phyloP scores from a whole-genome alignment of 2,797 vertebrate genomes.

The Leuciscus waleckii region DNA sequence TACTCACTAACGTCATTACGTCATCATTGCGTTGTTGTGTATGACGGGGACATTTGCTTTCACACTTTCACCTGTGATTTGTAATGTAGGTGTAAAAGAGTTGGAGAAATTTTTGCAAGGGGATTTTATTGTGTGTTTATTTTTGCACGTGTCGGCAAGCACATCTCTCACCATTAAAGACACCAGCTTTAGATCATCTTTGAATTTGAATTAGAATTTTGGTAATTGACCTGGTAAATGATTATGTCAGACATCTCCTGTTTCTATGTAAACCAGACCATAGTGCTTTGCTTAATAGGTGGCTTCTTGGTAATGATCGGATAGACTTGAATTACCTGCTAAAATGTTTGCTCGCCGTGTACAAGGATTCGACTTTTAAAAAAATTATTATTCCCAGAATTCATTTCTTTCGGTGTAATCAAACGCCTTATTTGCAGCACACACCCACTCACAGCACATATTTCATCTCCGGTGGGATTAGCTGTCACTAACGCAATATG shows the following conservation, averaged over 20 bases:
- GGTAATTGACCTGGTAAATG: conserved; percentile 41
- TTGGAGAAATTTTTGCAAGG: not conserved
- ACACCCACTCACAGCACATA: conserved; percentile 31
- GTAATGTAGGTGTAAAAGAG: not conserved
- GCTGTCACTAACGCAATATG: conserved; percentile 33
- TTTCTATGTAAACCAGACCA: conserved; percentile 73
- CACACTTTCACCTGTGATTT: not conserved
- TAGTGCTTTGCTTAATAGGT: conserved; percentile 35
- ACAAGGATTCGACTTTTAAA: not conserved
- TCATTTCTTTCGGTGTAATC: conserved; percentile 25
- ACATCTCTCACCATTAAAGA: not conserved
- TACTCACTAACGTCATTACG: not conserved
- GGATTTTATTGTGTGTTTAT: not conserved
- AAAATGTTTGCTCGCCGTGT: not conserved
- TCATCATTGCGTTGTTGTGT: not conserved
- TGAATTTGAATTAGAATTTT: too few relatives aligned
- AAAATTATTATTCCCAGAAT: not conserved
- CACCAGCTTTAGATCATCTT: conserved; percentile 1
- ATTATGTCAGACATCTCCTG: conserved; percentile 75
- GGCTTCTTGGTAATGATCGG: conserved; percentile 2
- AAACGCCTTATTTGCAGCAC: conserved; percentile 58
- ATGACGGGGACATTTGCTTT: not conserved
- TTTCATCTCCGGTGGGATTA: conserved; percentile 35
- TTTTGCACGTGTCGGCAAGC: not conserved
- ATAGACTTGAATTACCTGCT: not conserved